Evolutionary conservation across 2,888 invertebrate genomes (phyloP), one percentile per base, ranked within the genome.

Genomic region (Pelosia muscerda): DNA sequence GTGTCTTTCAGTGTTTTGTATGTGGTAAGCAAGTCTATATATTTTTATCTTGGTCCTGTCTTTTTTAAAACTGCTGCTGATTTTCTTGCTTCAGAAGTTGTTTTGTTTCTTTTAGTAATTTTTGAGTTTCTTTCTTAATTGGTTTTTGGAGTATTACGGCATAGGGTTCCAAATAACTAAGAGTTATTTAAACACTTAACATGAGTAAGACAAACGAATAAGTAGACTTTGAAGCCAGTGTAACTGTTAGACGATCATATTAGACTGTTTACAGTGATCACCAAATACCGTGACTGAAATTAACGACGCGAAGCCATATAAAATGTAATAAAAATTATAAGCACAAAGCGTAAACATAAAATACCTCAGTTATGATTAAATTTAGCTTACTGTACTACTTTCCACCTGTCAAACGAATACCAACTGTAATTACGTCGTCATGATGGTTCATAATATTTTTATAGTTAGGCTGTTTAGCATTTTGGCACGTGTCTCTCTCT

Each of bases 401-500:
- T 60, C 15, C 19, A 26, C 42, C 23, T 60, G 63, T 9, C 15
- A 66, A 65, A 26, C 9, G 13, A 81, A 67, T 57, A 54, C 65
- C 26, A 69, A 77, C 80, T 65, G 56, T 79, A 75, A 53, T 0
- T n/a, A 0, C 0, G 0, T 11, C 15, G 9, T 0, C 0, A 2
- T n/a, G 73, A 75, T 28, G 58, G 68, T 26, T 60, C 42, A 54
- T 25, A 59, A 26, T 60, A 19, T 0, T 26, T 49, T 28, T 54
- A 42, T 13, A 28, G 59, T 15, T 23, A 57, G 66, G 63, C 71
- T 71, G 69, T 42, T 49, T 72, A 74, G 73, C 70, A 72, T 80
- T 81, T 81, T 81, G 78, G 82, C 81, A 81, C 82, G 82, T 80
- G 81, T 77, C 72, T 66, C 62, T 77, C 72, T 66, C 62, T 78